Conservation (phyloP, 2,888 invertebrate genomes). For the Lasioglossum leucozonium region DNA sequence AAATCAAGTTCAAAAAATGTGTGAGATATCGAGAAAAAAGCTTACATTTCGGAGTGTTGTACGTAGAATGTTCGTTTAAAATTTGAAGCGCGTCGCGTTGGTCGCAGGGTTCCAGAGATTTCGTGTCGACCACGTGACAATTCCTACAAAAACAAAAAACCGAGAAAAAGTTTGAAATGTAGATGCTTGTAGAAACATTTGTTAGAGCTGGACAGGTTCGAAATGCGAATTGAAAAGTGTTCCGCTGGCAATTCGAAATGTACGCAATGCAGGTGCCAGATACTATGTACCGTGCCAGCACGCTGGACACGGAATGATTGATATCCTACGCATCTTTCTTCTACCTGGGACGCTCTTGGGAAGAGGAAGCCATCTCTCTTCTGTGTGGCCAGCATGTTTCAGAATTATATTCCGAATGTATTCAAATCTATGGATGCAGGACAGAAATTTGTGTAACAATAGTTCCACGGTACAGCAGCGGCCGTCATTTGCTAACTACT, state of each 20-base stretch:
- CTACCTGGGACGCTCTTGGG: background rate
- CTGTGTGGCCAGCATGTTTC: background rate
- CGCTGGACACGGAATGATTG: background rate
- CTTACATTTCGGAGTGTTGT: too few species aligned
- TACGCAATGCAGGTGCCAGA: conserved; percentile 6
- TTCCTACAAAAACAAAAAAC: too few species aligned
- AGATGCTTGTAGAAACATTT: background rate
- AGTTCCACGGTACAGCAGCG: background rate
- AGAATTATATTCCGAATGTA: background rate
- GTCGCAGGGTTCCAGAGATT: too few species aligned
- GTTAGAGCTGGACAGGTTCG: background rate
- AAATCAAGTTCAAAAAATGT: too few species aligned
- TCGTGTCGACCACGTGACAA: too few species aligned
- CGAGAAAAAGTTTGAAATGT: too few species aligned
- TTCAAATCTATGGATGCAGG: background rate
- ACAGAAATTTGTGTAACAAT: background rate
- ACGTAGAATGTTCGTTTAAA: too few species aligned
- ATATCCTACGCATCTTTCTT: background rate
- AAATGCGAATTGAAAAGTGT: background rate
- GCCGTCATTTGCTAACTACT: background rate
- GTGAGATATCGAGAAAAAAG: too few species aligned
- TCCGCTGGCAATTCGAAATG: background rate
- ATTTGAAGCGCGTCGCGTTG: too few species aligned
- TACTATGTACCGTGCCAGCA: background rate
- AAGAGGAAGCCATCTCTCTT: background rate